phyloP scores from a whole-genome alignment of 2,797 vertebrate genomes.

The Diplodus sargus region DNA sequence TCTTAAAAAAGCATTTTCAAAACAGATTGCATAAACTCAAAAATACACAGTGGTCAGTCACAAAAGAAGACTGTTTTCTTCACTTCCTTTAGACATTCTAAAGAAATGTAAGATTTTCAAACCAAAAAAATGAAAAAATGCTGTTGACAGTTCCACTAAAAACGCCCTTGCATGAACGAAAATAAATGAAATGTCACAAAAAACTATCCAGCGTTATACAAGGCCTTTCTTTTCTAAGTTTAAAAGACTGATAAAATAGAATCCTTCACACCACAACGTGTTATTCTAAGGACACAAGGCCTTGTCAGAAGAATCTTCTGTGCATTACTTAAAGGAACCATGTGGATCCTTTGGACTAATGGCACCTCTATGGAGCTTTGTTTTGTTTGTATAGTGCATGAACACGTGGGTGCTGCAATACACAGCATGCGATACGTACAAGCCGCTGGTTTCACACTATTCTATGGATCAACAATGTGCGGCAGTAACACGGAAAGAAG shows the following conservation, averaged over 20 bases:
- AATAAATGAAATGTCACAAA: conserved; percentile 1
- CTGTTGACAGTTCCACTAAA: conserved; percentile 1
- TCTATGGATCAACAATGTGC: neutral
- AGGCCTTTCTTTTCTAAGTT: neutral
- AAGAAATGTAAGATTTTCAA: conserved; percentile 25
- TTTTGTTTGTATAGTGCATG: neutral
- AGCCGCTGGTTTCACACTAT: neutral
- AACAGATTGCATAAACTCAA: conserved; percentile 31
- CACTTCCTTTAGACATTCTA: conserved; percentile 17
- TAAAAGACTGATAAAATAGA: neutral
- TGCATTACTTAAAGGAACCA: neutral
- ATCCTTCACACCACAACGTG: neutral
- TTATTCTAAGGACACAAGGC: neutral
- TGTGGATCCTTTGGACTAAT: neutral
- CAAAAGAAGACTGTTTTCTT: conserved; percentile 41
- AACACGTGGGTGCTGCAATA: neutral
- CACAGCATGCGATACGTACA: neutral
- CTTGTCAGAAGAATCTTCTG: neutral
- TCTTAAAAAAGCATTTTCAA: conserved; percentile 29
- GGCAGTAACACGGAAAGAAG: neutral
- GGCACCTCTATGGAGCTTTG: neutral
- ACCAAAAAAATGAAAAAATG: neutral
- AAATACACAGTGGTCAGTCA: conserved; percentile 40
- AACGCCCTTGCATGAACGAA: neutral
- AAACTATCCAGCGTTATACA: neutral